Conservation (phyloP, 2,113 vertebrate species). For the Leucopsar rothschildi region DNA sequence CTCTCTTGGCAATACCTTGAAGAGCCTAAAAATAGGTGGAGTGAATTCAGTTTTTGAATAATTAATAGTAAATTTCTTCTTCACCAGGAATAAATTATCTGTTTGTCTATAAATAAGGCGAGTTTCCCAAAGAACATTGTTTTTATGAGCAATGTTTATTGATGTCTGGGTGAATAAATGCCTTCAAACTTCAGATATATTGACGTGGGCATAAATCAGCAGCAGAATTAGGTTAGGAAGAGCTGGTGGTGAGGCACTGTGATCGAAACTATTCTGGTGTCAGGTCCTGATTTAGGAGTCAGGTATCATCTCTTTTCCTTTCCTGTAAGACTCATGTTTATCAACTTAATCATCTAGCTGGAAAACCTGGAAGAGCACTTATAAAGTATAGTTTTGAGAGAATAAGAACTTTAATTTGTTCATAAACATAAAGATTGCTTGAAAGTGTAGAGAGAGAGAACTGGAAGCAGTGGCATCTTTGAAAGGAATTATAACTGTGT, state of each 20-base stretch:
- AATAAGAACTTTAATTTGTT: not conserved
- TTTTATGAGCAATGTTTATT: not conserved
- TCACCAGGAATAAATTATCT: not conserved
- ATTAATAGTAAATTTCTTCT: not conserved
- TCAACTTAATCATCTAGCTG: not conserved
- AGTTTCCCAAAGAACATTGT: not conserved
- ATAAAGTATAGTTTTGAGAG: not conserved
- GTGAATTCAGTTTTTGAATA: not conserved
- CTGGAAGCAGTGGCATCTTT: not conserved
- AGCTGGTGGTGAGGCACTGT: not conserved
- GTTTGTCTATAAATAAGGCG: not conserved
- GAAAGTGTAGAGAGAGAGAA: not conserved
- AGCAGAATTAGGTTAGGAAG: not conserved
- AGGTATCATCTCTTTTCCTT: not conserved
- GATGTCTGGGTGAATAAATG: not conserved
- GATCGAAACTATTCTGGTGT: rapidly evolving
- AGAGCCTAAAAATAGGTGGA: not conserved
- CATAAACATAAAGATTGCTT: not conserved
- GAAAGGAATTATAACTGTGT: not conserved
- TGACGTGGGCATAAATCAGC: not conserved
- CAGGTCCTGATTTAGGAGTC: not conserved
- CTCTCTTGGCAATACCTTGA: not conserved
- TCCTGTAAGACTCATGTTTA: not conserved
- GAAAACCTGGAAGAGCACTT: not conserved
- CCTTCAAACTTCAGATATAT: not conserved